Evolutionary conservation across 2,797 vertebrate species (phyloP).

Genomic region (Morelia viridis): DNA sequence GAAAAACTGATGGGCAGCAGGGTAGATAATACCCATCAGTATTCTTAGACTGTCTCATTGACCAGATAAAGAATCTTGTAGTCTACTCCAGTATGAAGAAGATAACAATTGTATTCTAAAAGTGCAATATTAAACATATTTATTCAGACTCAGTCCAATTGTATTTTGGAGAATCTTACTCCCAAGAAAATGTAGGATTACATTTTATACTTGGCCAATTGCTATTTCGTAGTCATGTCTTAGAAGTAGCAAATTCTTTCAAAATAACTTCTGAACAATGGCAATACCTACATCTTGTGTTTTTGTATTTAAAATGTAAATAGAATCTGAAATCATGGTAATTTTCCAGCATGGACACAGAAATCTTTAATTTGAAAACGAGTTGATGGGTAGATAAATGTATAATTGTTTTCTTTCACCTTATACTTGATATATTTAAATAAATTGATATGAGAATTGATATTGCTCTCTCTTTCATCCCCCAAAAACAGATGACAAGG

Average conservation of each 20-base stretch:
- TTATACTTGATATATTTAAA: background rate
- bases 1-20: background rate
- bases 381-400: slow-evolving; percentile 3
- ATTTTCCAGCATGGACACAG: slow-evolving; percentile 1
- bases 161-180: background rate
- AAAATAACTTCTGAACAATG: background rate
- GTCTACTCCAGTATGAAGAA: background rate
- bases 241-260: background rate
- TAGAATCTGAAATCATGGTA: background rate
- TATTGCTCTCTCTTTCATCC: slow-evolving; percentile 38
- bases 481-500: slow-evolving; percentile 62
- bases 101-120: background rate
- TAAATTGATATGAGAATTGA: slow-evolving; percentile 15
- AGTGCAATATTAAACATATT: background rate
- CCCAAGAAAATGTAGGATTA: background rate
- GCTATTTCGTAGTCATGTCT: background rate
- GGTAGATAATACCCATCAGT: background rate
- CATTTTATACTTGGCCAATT: background rate
- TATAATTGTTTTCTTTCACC: background rate
- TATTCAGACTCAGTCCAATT: background rate
- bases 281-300: background rate
- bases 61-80: background rate
- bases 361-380: slow-evolving; percentile 9
- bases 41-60: background rate
- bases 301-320: background rate